phyloP scores from a whole-genome alignment of 2,797 vertebrate genomes.

The Cynopterus sphinx region DNA sequence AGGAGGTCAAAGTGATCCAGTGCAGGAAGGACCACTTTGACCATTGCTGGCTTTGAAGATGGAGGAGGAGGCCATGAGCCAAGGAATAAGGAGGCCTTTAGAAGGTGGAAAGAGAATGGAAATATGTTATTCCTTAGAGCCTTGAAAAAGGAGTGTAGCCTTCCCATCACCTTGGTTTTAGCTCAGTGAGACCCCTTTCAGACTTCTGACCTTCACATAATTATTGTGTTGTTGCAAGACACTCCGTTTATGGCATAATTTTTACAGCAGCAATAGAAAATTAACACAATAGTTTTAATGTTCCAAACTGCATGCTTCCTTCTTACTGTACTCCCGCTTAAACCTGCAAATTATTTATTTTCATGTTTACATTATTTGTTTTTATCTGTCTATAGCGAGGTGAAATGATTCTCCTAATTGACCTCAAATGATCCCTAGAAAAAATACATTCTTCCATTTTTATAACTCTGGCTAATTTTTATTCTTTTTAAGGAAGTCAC shows the following conservation, averaged over 20 bases:
- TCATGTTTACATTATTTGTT: constrained; percentile 3
- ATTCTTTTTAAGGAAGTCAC: not conserved
- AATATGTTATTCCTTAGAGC: not conserved
- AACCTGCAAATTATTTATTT: constrained; percentile 12
- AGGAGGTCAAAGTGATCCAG: not conserved
- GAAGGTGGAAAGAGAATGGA: not conserved
- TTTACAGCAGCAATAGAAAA: not conserved
- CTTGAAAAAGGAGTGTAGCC: not conserved
- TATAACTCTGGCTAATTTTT: not conserved
- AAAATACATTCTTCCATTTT: not conserved
- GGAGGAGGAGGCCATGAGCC: not conserved
- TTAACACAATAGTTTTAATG: not conserved
- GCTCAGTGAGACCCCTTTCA: not conserved
- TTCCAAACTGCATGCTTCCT: not conserved
- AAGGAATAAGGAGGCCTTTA: not conserved
- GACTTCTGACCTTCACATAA: not conserved
- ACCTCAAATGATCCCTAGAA: not conserved
- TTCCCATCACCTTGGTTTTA: not conserved
- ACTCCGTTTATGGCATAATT: not conserved
- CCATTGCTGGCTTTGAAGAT: not conserved
- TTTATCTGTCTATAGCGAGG: not conserved
- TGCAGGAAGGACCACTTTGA: not conserved
- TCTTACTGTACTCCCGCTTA: not conserved
- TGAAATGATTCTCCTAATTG: not conserved
- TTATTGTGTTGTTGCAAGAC: not conserved